These are phyloP conservation scores for Morelia viridis DNA, from an alignment of 2,797 vertebrate species.

Conservation along the genomic window DNA sequence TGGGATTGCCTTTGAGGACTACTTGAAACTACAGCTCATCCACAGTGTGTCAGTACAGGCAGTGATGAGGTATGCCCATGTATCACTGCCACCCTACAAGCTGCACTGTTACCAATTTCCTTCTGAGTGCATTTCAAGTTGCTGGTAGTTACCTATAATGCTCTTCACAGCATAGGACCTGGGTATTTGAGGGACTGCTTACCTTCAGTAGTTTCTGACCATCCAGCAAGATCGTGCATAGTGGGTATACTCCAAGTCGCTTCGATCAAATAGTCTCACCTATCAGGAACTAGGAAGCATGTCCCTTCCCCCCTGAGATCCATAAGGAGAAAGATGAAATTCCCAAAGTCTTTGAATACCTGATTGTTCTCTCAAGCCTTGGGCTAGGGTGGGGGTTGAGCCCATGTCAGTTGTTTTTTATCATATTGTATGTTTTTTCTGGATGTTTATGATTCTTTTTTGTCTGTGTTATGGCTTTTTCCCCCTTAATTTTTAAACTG, in stretches of 20 bases:
- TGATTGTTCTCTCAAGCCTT: neutral
- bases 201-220: neutral
- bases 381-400: neutral
- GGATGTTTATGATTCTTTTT: neutral
- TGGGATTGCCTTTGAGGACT: neutral
- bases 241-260: neutral
- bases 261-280: neutral
- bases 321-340: neutral
- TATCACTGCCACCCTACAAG: neutral
- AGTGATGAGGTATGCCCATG: neutral
- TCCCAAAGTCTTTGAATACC: neutral
- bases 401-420: neutral
- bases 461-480: neutral
- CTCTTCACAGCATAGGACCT: neutral
- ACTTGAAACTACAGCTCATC: neutral
- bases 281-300: neutral
- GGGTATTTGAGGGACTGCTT: neutral
- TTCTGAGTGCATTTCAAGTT: neutral
- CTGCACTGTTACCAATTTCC: neutral
- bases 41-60: neutral
- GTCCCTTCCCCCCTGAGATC: neutral
- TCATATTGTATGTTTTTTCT: neutral
- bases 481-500: neutral
- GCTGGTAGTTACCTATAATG: neutral
- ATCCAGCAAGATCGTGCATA: neutral